Conservation (phyloP, 2,888 invertebrate genomes). For the Abrostola triplasia region DNA sequence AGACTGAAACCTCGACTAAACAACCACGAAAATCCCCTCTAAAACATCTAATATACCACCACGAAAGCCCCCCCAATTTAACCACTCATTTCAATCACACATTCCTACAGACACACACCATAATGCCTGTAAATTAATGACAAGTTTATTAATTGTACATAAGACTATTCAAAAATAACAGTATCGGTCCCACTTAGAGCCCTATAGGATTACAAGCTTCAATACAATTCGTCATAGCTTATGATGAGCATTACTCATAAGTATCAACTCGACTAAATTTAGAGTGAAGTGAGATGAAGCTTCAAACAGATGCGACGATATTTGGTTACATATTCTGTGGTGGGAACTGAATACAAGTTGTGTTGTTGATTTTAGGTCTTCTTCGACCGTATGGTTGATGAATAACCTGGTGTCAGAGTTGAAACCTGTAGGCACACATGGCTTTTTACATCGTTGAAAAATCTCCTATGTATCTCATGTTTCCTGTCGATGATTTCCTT, state of each 20-base stretch:
- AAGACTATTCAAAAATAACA: conserved; percentile 28
- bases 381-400: too few relatives aligned
- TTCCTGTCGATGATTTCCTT: too few relatives aligned
- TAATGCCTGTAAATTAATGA: conserved; percentile 26
- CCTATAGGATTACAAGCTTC: conserved; percentile 67
- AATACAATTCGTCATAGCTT: conserved; percentile 79
- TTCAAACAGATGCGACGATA: conserved; percentile 40
- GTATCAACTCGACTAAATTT: conserved; percentile 68
- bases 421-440: too few relatives aligned
- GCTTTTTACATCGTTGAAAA: too few relatives aligned
- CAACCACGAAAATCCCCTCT: conserved; percentile 5
- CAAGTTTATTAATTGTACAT: conserved; percentile 37
- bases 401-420: too few relatives aligned
- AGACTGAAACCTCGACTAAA: not conserved
- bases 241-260: conserved; percentile 76
- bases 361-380: too few relatives aligned
- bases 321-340: not conserved
- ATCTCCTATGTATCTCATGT: too few relatives aligned
- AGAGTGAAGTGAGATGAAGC: conserved; percentile 54
- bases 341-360: too few relatives aligned
- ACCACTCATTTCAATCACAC: not conserved
- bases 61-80: not conserved
- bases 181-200: conserved; percentile 58
- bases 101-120: conserved; percentile 5
- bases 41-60: too few relatives aligned